A percentile compares a stretch with the other conserved stretches of the same genome.
Evolutionary conservation across 1,140 invertebrate species (phyloP).

Genomic region (Cepaea nemoralis): DNA sequence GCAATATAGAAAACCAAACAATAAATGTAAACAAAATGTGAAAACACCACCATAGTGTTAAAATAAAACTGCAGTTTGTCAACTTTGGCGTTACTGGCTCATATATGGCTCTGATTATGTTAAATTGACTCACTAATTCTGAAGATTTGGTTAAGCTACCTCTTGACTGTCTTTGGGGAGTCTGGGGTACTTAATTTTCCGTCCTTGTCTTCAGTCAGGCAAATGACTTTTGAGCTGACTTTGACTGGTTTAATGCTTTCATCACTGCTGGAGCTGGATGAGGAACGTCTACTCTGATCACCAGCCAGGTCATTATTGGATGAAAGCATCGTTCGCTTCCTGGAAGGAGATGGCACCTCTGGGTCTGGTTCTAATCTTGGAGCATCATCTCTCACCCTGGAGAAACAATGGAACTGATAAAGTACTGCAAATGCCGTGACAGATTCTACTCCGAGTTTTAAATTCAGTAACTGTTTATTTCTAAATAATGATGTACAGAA

Average conservation of each 20-base stretch:
- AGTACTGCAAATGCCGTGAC: too few species aligned
- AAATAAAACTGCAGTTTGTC: too few species aligned
- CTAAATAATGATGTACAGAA: too few species aligned
- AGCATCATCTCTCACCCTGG: conserved; percentile 62
- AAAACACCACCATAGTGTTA: too few species aligned
- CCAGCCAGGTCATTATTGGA: conserved; percentile 37
- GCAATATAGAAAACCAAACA: too few species aligned
- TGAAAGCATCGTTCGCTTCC: conserved; percentile 43
- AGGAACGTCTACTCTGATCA: conserved; percentile 34
- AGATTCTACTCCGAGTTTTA: too few species aligned
- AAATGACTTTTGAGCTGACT: conserved; percentile 45
- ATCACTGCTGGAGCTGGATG: conserved; percentile 33
- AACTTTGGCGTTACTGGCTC: too few species aligned
- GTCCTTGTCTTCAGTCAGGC: conserved; percentile 34
- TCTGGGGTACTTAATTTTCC: background rate
- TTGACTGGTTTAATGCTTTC: conserved; percentile 33
- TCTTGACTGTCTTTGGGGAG: conserved; percentile 25
- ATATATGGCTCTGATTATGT: background rate
- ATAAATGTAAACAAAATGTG: too few species aligned
- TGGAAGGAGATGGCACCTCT: conserved; percentile 33
- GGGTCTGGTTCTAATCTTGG: conserved; percentile 51
- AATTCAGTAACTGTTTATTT: too few species aligned
- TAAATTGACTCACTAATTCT: background rate
- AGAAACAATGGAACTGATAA: conserved; percentile 16
- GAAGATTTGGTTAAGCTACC: background rate